Percentiles rank a stretch among this genome's conserved stretches.
Evolutionary conservation across 2,888 invertebrate species (phyloP).

Genomic region (Tetragonisca angustula): DNA sequence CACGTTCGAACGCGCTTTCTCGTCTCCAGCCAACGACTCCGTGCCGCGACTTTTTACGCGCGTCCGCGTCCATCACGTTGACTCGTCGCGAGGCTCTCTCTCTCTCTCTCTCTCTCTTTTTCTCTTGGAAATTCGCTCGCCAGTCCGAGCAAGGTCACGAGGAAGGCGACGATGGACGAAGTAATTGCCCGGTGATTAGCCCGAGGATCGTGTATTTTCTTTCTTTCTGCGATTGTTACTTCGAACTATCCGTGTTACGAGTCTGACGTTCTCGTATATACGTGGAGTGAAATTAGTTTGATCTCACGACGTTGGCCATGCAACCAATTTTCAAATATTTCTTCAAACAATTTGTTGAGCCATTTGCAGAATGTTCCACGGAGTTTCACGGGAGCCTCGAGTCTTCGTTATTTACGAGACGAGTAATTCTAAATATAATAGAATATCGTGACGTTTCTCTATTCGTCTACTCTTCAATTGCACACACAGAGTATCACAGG

Average conservation of each 20-base stretch:
- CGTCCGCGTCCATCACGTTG: constrained; percentile 10
- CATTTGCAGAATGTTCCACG: too few species aligned
- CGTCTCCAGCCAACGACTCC: constrained; percentile 11
- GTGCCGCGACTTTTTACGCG: constrained; percentile 16
- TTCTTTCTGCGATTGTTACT: not conserved
- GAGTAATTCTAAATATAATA: not conserved
- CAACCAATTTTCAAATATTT: too few species aligned
- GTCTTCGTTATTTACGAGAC: too few species aligned
- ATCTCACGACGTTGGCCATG: not conserved
- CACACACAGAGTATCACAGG: too few species aligned
- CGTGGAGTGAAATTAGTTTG: not conserved
- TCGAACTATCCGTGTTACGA: not conserved
- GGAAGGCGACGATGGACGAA: not conserved
- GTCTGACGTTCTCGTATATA: not conserved
- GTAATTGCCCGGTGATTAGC: constrained; percentile 9
- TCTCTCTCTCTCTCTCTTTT: too few species aligned
- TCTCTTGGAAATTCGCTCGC: constrained; percentile 11
- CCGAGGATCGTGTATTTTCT: not conserved
- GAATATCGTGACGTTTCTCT: not conserved
- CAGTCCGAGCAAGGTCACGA: not conserved
- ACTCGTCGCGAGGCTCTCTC: not conserved
- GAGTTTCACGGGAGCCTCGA: too few species aligned
- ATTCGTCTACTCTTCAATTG: not conserved
- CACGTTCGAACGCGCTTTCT: constrained; percentile 44
- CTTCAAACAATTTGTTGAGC: too few species aligned